phyloP scores from a whole-genome alignment of 1,140 invertebrate species.

The Drosophila rhopaloa region DNA sequence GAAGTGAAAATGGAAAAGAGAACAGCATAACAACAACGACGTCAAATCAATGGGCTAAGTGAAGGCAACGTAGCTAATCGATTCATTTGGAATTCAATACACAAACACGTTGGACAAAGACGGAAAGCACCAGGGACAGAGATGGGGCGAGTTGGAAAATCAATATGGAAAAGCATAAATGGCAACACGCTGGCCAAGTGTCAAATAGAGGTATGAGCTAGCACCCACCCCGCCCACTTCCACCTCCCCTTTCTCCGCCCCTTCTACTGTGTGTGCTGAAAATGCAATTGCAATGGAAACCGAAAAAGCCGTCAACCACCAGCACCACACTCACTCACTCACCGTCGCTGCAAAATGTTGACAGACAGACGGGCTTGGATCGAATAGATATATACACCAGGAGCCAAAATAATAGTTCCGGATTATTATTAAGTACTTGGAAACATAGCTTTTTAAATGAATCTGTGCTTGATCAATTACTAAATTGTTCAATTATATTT shows the following conservation, averaged over 20 bases:
- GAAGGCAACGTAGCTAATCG: constrained; percentile 73
- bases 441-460: too few relatives aligned
- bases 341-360: constrained; percentile 57
- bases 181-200: constrained; percentile 69
- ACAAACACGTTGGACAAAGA: constrained; percentile 60
- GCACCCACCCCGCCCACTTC: neutral
- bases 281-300: constrained; percentile 60
- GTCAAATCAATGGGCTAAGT: constrained; percentile 59
- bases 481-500: neutral
- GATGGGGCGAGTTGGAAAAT: constrained; percentile 59
- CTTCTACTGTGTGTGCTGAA: constrained; percentile 37
- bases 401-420: neutral
- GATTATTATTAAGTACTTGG: neutral
- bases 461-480: too few relatives aligned
- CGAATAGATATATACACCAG: constrained; percentile 11
- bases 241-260: constrained; percentile 18
- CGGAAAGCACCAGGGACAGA: constrained; percentile 1
- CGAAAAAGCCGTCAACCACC: constrained; percentile 67
- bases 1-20: constrained; percentile 41
- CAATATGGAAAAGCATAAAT: constrained; percentile 79
- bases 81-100: constrained; percentile 81
- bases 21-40: constrained; percentile 52
- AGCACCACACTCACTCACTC: constrained; percentile 31
- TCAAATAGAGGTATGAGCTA: constrained; percentile 51
- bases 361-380: constrained; percentile 47